Percentiles rank a stretch among this genome's conserved stretches.
phyloP scores from a whole-genome alignment of 1,140 invertebrate genomes.

The Drosophila triauraria region DNA sequence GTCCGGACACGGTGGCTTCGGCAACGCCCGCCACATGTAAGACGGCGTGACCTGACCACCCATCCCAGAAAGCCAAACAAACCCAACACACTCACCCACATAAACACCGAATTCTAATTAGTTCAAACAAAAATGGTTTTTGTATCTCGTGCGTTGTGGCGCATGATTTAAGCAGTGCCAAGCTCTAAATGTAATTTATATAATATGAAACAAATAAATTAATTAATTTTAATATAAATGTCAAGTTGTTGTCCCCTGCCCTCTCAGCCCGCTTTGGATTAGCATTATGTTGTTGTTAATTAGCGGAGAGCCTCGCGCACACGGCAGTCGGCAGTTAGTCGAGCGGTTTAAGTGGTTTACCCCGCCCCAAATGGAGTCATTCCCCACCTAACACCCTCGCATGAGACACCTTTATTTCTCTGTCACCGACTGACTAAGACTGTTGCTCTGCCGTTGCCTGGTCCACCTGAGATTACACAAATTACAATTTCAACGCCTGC shows the following conservation, averaged over 20 bases:
- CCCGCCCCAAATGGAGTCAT: slow-evolving; percentile 47
- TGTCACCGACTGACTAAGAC: slow-evolving; percentile 19
- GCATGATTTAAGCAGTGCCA: slow-evolving; percentile 52
- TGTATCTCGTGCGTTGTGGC: slow-evolving; percentile 58
- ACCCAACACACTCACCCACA: slow-evolving; percentile 25
- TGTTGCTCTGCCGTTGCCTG: slow-evolving; percentile 39
- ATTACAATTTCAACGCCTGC: slow-evolving; percentile 83
- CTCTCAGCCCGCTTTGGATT: slow-evolving; percentile 33
- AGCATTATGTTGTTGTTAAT: slow-evolving; percentile 75
- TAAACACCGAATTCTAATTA: slow-evolving; percentile 67
- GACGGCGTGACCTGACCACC: slow-evolving; percentile 37
- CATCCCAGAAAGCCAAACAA: slow-evolving; percentile 9
- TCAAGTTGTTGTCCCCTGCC: slow-evolving; percentile 44
- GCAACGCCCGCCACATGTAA: slow-evolving; percentile 98
- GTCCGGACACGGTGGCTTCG: slow-evolving; percentile 94
- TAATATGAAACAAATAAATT: slow-evolving; percentile 82
- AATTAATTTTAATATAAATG: slow-evolving; percentile 81
- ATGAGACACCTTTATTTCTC: slow-evolving; percentile 52
- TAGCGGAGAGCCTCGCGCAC: slow-evolving; percentile 46
- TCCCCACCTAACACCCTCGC: background rate
- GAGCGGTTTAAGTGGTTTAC: slow-evolving; percentile 63
- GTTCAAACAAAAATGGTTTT: slow-evolving; percentile 67
- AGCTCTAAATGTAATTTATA: slow-evolving; percentile 80
- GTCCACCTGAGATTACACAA: slow-evolving; percentile 79
- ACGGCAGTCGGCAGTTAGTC: slow-evolving; percentile 44